Evolutionary conservation across 2,113 vertebrate species (phyloP).

Genomic region (Patagioenas fasciata): DNA sequence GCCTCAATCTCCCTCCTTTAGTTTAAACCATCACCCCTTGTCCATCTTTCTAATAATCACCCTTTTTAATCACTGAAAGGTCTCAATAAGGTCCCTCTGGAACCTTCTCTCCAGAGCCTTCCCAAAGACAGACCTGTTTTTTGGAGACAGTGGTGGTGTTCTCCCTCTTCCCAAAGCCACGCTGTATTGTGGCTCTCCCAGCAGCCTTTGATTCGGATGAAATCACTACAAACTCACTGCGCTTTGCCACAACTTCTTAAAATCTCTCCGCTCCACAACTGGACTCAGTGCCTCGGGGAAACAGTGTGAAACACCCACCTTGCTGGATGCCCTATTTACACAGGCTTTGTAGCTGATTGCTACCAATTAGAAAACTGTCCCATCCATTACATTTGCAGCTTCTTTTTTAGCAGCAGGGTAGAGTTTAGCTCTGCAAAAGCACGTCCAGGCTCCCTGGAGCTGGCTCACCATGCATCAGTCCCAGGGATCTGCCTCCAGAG

Average conservation of each 20-base stretch:
- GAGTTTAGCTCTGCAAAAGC: neutral
- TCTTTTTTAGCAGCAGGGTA: neutral
- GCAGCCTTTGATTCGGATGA: neutral
- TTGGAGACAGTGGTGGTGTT: fast-evolving
- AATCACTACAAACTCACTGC: neutral
- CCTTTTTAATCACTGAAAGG: too few species aligned
- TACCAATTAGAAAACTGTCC: neutral
- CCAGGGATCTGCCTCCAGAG: neutral
- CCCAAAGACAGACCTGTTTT: neutral
- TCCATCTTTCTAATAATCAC: too few species aligned
- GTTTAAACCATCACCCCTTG: too few species aligned
- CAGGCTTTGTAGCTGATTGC: neutral
- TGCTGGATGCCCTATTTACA: neutral
- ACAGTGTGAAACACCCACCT: neutral
- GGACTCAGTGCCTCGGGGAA: neutral
- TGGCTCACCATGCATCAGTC: neutral
- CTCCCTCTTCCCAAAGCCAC: neutral
- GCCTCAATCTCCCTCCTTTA: too few species aligned
- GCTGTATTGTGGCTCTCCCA: neutral
- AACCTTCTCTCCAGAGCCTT: neutral
- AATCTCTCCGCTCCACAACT: neutral
- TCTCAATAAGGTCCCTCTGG: too few species aligned
- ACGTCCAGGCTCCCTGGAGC: neutral
- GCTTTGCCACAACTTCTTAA: neutral
- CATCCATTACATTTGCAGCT: neutral